A percentile compares a stretch with the other conserved stretches of the same genome.
Evolutionary conservation across 1,140 invertebrate species (phyloP).

Genomic region (Streblospio benedicti): DNA sequence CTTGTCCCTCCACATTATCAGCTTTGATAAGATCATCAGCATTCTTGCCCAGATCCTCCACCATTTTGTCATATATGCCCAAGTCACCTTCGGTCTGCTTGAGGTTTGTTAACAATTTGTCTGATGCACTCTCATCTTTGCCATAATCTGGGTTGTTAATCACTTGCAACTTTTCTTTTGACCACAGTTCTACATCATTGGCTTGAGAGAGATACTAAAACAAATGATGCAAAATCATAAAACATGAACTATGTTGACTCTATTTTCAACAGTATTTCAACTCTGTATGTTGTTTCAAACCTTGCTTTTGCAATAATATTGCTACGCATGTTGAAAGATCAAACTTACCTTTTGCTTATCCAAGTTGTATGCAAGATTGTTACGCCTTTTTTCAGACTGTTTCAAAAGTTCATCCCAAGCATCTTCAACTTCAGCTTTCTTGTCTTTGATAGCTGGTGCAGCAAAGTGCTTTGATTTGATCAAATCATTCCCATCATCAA

Average conservation of each 20-base stretch:
- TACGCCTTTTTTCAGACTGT: conserved; percentile 65
- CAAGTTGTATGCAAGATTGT: conserved; percentile 83
- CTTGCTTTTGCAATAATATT: not conserved
- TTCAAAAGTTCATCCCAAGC: conserved; percentile 81
- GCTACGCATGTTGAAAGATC: not conserved
- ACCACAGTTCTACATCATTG: conserved; percentile 96
- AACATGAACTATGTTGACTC: too few species aligned
- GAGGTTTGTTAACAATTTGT: conserved; percentile 96
- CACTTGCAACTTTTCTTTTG: conserved; percentile 90
- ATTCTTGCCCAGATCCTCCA: conserved; percentile 81
- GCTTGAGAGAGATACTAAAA: conserved; percentile 86
- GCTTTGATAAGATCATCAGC: conserved; percentile 59
- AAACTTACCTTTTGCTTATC: conserved; percentile 60
- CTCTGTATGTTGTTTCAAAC: too few species aligned
- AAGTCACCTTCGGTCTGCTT: conserved; percentile 85
- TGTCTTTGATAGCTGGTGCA: conserved; percentile 81
- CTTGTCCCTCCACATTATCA: not conserved
- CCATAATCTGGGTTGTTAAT: conserved; percentile 86
- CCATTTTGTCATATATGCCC: conserved; percentile 84
- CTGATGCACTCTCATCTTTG: conserved; percentile 89
- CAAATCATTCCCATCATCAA: conserved; percentile 71
- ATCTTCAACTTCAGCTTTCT: conserved; percentile 71
- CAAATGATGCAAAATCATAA: too few species aligned
- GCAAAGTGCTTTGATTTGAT: conserved; percentile 93
- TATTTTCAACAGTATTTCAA: too few species aligned